Base-by-base conservation (phyloP, 2,113 vertebrate species). In the cattle (Bos taurus) region DNA sequence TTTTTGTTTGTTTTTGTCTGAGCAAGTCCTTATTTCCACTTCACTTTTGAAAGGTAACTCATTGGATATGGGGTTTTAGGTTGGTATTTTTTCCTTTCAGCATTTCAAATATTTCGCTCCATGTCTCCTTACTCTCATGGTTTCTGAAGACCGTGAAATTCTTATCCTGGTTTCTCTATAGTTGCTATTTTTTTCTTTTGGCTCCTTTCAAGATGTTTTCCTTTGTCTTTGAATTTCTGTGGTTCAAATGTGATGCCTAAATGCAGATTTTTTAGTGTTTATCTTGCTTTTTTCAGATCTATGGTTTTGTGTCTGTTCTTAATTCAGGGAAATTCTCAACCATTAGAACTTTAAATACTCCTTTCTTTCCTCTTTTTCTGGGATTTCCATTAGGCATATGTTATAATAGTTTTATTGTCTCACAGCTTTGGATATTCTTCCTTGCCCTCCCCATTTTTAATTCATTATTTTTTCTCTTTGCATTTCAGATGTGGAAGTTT, bases 381-480 rank as follows among this genome's bases (percentile, higher is more conserved):
- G 1, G 7, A 10, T 14, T 8, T 13, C n/a, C 23, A 1, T 1
- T 7, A 6, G 1, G 15, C 30, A 1, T 1, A 5, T 19, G 6
- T 19, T 2, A 28, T 4, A 0, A 15, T 12, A 30, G 13, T 5
- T 2, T 40, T 11, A 19, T 21, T 7, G 5, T 21, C 71, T 56
- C 50, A 6, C 1, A 15, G 59, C 21, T 48, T 43, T 23, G 56
- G 9, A 12, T 5, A 16, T n/a, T 50, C 48, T 57, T 7, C 16
- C 21, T 28, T 33, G 40, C 7, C 14, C 5, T 12, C 7, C 6
- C 1, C 4, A 0, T 19, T n/a, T 62, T 40, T 30, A 25, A 36
- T 13, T 16, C 40, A 12, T 52, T 48, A 6, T 48, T 43, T 15
- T 40, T 48, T 14, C 19, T 25, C n/a, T 59, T 60, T 30, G 40